Base-by-base conservation (phyloP, 2,888 invertebrate genomes). In the Spilosoma lubricipeda region DNA sequence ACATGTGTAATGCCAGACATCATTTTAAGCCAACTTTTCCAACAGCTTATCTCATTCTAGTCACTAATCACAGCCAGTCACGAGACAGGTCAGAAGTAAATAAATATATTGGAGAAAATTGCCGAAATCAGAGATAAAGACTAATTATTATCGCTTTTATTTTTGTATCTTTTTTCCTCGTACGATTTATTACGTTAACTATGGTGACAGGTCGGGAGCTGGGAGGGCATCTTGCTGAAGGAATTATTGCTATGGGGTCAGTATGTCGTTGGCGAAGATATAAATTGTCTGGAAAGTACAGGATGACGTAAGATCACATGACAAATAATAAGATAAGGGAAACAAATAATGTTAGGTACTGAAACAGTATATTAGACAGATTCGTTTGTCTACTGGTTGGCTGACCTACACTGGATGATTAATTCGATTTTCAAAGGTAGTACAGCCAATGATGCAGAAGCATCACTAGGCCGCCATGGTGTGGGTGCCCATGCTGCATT, bases 21-120 rank as follows among this genome's bases (percentile, higher is more conserved):
- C n/a, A 42, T 48, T 63, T 36, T 30, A 75, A 69, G 67, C 70
- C 73, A 48, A 74, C 67, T 74, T 72, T 66, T 77, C 79, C 73
- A 79, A 79, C 74, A 76, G 67, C 69, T 70, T 63, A 76, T 66
- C 70, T 75, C 67, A 79, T 83, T 77, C 74, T 73, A 68, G 77
- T 79, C 45, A 82, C 76, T 77, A 72, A 83, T 83, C 71, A 81
- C 71, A 13, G 1, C 72, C 67, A 76, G 81, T 79, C 82, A 83
- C 82, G 82, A 75, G 78, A 79, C 39, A 36, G 15, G 45, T 36
- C 65, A n/a, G 72, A 73, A 27, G 68, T 33, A 75, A 30, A 64
- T 66, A 72, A 45, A 45, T 72, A 67, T 72, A 42, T 56, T 15
- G 56, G 18, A 65, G 33, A 75, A 56, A 76, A 76, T 72, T 20